Base-by-base conservation (phyloP, 2,888 invertebrate genomes). In the Pimpla rufipes region DNA sequence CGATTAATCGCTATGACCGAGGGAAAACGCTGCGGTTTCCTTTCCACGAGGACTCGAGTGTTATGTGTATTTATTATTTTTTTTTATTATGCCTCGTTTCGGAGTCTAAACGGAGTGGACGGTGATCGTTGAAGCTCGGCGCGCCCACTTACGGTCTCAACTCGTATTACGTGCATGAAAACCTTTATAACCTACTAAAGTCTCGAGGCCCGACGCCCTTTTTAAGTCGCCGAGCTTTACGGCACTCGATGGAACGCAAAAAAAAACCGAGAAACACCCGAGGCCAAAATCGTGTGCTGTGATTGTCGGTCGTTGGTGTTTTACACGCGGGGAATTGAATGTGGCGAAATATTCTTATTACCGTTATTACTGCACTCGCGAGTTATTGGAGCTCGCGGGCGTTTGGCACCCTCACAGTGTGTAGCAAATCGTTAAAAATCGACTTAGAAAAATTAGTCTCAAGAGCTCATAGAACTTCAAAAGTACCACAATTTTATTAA, bases 111-210 rank as follows among this genome's bases (percentile, higher is more conserved):
- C 29, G 68, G 16, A 42, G 37, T 2, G 16, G n/a, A 57, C 37
- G 23, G 47, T 57, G 21, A 77, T 74, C 21, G 64, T n/a, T 5
- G 29, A 29, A 40, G 47, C 67, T 68, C 71, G 77, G 82, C 59
- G 45, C 35, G 68, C 35, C 75, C 50, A 70, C 71, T 79, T 55
- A 57, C 67, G 52, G 18, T 47, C 73, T 57, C 73, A 50, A 23
- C 77, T 47, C 47, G 52, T 68, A 29, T 62, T 73, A 66, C 75
- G 81, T 42, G 79, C 83, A 73, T 81, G 68, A 29, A 75, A 79
- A 62, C 59, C 76, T 84, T 83, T 77, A 83, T 74, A 80, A 77
- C 80, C 80, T 73, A 73, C 73, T 83, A 80, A 83, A 80, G 68
- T 70, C 74, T 71, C 1, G 29, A 62, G 73, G 62, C 74, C 73